Evolutionary conservation across 64 coral and sea anemone species (phyloP).

Genomic region (Porites australiensis): DNA sequence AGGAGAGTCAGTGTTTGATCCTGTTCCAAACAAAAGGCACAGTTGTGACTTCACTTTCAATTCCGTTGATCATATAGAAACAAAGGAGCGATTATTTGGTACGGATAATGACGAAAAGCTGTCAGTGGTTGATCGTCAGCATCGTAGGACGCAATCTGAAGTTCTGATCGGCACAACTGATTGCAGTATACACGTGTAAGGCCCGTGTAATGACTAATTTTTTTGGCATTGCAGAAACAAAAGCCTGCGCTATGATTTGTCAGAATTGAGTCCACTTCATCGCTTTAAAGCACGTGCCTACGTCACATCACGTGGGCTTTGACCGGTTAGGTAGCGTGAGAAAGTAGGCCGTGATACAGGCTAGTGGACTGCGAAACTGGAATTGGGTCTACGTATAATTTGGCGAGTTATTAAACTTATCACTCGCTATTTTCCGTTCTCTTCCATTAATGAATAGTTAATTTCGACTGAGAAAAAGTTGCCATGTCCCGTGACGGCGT

Average conservation of each 20-base stretch:
- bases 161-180: neutral
- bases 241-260: neutral
- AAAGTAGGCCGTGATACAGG: no score
- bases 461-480: no score
- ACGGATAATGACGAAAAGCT: neutral
- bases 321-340: no score
- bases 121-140: neutral
- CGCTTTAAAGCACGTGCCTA: no score
- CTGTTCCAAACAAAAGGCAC: constrained; percentile 22
- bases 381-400: no score
- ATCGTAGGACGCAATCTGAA: constrained; percentile 24
- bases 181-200: constrained; percentile 10
- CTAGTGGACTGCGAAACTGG: no score
- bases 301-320: no score
- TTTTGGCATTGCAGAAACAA: neutral
- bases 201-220: neutral
- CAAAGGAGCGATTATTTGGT: neutral
- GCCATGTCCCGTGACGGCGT: no score
- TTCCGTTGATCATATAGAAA: neutral
- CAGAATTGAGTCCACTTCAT: no score
- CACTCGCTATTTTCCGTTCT: no score
- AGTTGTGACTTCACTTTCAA: constrained; percentile 8
- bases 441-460: no score
- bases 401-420: no score
- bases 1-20: neutral